A percentile compares a stretch with the other conserved stretches of the same genome.
These are phyloP conservation scores for Ophion costatus DNA, from an alignment of 2,888 invertebrate genomes.

Conservation along the genomic window DNA sequence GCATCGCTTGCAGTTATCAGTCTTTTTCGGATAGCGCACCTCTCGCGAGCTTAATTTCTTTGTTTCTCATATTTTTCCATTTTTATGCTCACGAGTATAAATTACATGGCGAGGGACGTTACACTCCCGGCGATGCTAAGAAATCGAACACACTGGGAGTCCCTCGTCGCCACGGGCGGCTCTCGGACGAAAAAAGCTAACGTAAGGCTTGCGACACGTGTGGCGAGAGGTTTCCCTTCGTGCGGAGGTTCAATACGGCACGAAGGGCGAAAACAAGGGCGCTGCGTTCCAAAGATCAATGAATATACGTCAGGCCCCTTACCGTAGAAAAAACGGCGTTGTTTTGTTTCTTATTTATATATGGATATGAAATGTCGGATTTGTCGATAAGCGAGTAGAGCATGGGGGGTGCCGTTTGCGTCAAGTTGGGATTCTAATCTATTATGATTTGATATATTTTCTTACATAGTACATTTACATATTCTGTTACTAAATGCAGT, in stretches of 20 bases:
- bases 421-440: no score
- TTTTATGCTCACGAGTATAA: constrained; percentile 19
- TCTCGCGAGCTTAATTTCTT: neutral
- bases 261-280: neutral
- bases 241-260: constrained; percentile 16
- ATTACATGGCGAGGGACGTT: constrained; percentile 11
- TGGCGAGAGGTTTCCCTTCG: constrained; percentile 24
- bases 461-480: no score
- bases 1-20: neutral
- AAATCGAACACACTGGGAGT: neutral
- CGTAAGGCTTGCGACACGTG: constrained; percentile 38
- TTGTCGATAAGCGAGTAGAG: no score
- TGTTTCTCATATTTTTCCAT: neutral
- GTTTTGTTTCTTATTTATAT: neutral
- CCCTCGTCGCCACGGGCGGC: constrained; percentile 29
- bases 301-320: constrained; percentile 33
- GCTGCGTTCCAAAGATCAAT: constrained; percentile 55
- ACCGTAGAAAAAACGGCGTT: neutral
- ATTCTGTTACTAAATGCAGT: no score
- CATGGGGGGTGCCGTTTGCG: no score
- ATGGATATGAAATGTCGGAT: no score
- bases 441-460: no score
- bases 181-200: constrained; percentile 45
- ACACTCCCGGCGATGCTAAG: neutral
- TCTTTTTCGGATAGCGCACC: neutral